Conservation (phyloP, 2,888 invertebrate species). For the Cephus rjabovi region DNA sequence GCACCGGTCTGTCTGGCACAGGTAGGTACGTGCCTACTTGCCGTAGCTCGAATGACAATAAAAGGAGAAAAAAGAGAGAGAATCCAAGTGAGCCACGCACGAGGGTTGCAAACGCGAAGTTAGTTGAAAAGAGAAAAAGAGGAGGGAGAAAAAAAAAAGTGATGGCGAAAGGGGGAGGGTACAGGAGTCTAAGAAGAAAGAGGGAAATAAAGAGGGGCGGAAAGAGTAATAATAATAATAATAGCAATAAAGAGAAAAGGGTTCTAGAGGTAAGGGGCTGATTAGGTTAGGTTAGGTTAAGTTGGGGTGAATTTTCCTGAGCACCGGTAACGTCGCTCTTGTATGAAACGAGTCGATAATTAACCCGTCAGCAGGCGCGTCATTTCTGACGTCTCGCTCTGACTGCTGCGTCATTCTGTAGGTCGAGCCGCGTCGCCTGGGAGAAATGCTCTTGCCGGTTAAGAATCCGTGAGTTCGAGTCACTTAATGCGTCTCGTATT, state of each 20-base stretch:
- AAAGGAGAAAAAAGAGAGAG: not conserved
- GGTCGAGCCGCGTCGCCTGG: no score
- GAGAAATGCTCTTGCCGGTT: no score
- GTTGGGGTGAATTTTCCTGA: conserved; percentile 5
- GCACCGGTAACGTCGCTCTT: conserved; percentile 34
- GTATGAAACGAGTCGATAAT: conserved; percentile 60
- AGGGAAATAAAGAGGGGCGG: conserved; percentile 58
- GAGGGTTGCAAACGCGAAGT: not conserved
- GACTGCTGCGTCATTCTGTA: no score
- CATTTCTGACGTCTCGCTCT: no score
- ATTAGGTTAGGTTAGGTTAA: not conserved
- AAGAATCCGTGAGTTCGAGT: conserved; percentile 41
- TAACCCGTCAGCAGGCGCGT: conserved; percentile 45
- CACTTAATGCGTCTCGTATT: conserved; percentile 36
- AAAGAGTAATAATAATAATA: conserved; percentile 17
- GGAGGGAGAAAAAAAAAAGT: conserved; percentile 2
- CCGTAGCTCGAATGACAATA: not conserved
- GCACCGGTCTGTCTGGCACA: not conserved
- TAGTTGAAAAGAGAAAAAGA: conserved; percentile 7
- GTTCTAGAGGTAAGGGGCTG: not conserved
- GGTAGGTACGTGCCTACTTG: not conserved
- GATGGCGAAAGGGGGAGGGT: conserved; percentile 11
- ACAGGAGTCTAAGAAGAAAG: conserved; percentile 37
- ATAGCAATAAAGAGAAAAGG: not conserved
- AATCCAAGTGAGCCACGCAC: not conserved